Conservation (phyloP, 2,797 vertebrate species). For the Forpus xanthops region DNA sequence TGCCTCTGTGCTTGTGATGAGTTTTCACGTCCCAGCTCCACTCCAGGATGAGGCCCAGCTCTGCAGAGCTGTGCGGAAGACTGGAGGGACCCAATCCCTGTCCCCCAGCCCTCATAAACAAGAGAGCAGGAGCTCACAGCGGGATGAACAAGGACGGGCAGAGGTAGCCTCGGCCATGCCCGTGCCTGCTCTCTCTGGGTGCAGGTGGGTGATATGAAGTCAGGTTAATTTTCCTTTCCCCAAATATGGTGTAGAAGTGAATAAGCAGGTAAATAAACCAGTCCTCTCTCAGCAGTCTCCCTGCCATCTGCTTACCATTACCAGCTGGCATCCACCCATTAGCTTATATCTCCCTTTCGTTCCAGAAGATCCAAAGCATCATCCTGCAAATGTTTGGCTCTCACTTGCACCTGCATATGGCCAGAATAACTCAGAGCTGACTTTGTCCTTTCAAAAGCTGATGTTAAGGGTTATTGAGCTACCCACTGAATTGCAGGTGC, state of each 20-base stretch:
- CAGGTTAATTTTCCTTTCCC: background rate
- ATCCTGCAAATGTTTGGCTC: background rate
- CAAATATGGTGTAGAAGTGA: background rate
- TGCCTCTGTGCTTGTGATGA: background rate
- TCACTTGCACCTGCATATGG: background rate
- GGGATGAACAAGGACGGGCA: background rate
- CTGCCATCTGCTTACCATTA: conserved; percentile 57
- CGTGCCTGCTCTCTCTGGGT: background rate
- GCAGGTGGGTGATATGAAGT: background rate
- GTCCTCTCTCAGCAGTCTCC: conserved; percentile 2
- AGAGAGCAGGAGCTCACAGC: background rate
- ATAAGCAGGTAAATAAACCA: conserved; percentile 52
- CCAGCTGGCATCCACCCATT: conserved; percentile 33
- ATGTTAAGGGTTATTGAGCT: background rate
- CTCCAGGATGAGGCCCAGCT: background rate
- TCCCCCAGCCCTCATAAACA: background rate
- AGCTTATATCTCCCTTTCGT: background rate
- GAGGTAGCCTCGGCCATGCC: rapidly evolving
- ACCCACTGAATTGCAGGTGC: background rate
- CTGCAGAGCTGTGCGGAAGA: background rate
- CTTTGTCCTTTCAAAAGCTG: background rate
- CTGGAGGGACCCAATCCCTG: rapidly evolving
- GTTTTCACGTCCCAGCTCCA: background rate
- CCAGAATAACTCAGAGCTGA: background rate
- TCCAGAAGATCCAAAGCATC: conserved; percentile 4